These are phyloP conservation scores for Plusia festucae DNA, from an alignment of 2,888 invertebrate genomes.

Conservation along the genomic window DNA sequence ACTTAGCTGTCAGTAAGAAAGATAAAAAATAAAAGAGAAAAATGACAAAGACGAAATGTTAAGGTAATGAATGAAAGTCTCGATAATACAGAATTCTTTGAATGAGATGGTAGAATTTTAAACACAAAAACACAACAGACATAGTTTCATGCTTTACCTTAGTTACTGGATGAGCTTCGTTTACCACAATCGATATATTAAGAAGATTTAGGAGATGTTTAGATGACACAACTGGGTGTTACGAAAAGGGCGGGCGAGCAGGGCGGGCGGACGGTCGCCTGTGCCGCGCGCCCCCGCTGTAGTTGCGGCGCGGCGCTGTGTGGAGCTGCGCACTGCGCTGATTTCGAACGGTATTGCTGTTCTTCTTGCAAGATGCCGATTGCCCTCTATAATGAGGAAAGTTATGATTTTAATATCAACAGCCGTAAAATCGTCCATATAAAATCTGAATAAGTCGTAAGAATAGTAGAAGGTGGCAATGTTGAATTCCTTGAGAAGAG, in stretches of 20 bases:
- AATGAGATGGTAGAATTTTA: background rate
- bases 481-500: too few relatives aligned
- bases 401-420: too few relatives aligned
- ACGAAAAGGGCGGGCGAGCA: constrained; percentile 67
- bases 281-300: constrained; percentile 65
- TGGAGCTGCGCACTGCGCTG: constrained; percentile 71
- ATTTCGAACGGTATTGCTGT: constrained; percentile 26
- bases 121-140: background rate
- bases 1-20: too few relatives aligned
- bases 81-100: background rate
- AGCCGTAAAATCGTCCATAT: too few relatives aligned
- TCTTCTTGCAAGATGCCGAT: constrained; percentile 5
- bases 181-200: constrained; percentile 15
- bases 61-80: background rate
- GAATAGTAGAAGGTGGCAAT: too few relatives aligned
- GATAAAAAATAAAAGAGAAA: background rate
- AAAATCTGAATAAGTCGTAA: too few relatives aligned
- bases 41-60: background rate
- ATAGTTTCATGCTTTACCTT: constrained; percentile 39
- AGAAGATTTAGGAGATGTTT: background rate
- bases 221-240: constrained; percentile 18
- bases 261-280: constrained; percentile 68
- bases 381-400: too few relatives aligned
- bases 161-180: constrained; percentile 30
- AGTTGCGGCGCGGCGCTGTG: constrained; percentile 46